These are phyloP conservation scores for Pseudomyrmex dendroicus DNA, from an alignment of 1,140 invertebrate genomes.

Conservation along the genomic window DNA sequence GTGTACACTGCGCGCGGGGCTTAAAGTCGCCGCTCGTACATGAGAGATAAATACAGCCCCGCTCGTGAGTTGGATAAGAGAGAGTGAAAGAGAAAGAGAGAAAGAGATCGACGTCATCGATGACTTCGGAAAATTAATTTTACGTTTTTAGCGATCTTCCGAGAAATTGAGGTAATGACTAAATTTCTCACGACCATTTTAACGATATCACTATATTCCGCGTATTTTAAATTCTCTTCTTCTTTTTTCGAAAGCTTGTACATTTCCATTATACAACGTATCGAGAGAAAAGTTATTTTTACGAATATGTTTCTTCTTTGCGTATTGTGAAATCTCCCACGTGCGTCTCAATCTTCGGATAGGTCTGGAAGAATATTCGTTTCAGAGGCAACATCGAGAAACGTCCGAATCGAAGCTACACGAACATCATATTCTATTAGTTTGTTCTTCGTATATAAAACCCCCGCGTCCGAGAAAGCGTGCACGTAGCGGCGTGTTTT, in stretches of 20 bases:
- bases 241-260: too few species aligned
- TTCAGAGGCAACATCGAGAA: slow-evolving; percentile 14
- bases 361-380: slow-evolving; percentile 9
- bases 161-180: too few species aligned
- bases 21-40: slow-evolving; percentile 54
- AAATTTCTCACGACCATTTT: too few species aligned
- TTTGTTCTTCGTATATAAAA: slow-evolving; percentile 39
- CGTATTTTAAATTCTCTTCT: too few species aligned
- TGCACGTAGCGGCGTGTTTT: slow-evolving; percentile 69
- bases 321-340: too few species aligned
- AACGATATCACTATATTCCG: too few species aligned
- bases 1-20: slow-evolving; percentile 67
- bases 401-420: slow-evolving; percentile 41
- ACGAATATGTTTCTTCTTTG: too few species aligned
- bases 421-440: slow-evolving; percentile 70
- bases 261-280: too few species aligned
- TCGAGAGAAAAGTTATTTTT: too few species aligned
- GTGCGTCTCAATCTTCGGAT: neutral
- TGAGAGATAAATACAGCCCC: slow-evolving; percentile 64
- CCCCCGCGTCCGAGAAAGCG: slow-evolving; percentile 22
- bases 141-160: slow-evolving; percentile 18
- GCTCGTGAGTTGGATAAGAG: neutral
- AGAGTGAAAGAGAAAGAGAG: neutral
- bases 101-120: slow-evolving; percentile 50
- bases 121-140: neutral